Conservation (phyloP, 1,140 invertebrate species). For the Dendrolimus punctatus region DNA sequence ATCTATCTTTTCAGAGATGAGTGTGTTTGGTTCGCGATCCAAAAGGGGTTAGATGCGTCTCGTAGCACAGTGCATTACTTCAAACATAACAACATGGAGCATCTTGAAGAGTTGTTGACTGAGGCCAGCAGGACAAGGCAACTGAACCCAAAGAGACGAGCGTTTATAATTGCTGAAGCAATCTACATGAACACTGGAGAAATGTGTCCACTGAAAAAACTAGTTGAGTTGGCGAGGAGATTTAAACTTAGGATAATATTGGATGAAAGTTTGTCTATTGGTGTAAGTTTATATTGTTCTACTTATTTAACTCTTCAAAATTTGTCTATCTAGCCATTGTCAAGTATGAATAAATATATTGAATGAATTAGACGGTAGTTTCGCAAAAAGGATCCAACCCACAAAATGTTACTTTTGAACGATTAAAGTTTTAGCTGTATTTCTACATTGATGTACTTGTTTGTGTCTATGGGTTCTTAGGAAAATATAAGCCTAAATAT, state of each 20-base stretch:
- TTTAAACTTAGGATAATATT: constrained; percentile 95
- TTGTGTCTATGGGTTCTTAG: no score
- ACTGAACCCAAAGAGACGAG: constrained; percentile 84
- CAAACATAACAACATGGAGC: constrained; percentile 92
- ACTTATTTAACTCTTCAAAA: background rate
- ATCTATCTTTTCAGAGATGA: constrained; percentile 88
- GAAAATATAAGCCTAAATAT: no score
- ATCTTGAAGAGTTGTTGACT: constrained; percentile 85
- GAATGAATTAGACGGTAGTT: no score
- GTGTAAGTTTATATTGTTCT: constrained; percentile 69
- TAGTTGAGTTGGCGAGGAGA: constrained; percentile 87
- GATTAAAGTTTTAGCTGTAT: no score
- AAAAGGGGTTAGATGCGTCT: constrained; percentile 94
- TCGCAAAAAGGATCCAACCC: no score
- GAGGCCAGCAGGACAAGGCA: constrained; percentile 74
- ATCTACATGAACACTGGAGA: constrained; percentile 93
- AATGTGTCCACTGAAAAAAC: constrained; percentile 88
- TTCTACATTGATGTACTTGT: no score
- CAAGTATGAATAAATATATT: background rate
- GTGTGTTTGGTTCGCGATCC: constrained; percentile 93
- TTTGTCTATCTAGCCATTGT: background rate
- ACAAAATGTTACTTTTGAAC: no score
- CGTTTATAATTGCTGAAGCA: constrained; percentile 94
- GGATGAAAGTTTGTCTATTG: constrained; percentile 96
- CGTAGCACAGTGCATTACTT: constrained; percentile 90